Evolutionary conservation across 2,888 invertebrate species (phyloP).

Genomic region (Temnothorax unifasciatus): DNA sequence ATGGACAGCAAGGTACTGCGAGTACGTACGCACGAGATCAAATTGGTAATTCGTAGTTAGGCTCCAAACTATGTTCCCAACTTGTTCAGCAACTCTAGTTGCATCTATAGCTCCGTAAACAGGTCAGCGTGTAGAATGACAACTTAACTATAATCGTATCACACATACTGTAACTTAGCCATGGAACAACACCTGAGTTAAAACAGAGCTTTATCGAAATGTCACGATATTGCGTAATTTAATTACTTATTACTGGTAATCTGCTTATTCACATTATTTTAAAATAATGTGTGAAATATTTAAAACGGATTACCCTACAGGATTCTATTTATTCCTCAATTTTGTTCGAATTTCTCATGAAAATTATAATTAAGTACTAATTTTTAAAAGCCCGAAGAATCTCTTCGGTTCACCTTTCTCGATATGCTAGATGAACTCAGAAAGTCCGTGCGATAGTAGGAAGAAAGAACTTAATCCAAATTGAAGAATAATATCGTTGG

Average conservation of each 20-base stretch:
- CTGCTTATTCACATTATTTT: background rate
- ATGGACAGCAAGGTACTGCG: conserved; percentile 49
- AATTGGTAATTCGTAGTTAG: conserved; percentile 69
- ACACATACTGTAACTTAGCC: conserved; percentile 58
- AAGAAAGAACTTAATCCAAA: conserved; percentile 75
- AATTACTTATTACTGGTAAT: conserved; percentile 17
- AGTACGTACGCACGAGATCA: conserved; percentile 59
- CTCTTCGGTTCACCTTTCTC: conserved; percentile 60
- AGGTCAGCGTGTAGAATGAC: conserved; percentile 63
- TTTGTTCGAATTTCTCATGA: background rate
- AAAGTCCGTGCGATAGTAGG: conserved; percentile 55
- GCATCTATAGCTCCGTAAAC: conserved; percentile 52
- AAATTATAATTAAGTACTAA: conserved; percentile 18
- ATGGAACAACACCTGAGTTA: conserved; percentile 26
- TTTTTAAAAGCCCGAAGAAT: conserved; percentile 54
- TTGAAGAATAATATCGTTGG: conserved; percentile 79
- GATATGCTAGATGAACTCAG: conserved; percentile 53
- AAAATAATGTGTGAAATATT: background rate
- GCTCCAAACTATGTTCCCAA: conserved; percentile 66
- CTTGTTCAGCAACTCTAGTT: conserved; percentile 66
- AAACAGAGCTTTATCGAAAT: background rate
- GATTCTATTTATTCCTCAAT: background rate
- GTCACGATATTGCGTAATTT: conserved; percentile 1
- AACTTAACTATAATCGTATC: conserved; percentile 67
- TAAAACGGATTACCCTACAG: background rate